phyloP scores from a whole-genome alignment of 2,797 vertebrate genomes.

The Saxicola maurus region DNA sequence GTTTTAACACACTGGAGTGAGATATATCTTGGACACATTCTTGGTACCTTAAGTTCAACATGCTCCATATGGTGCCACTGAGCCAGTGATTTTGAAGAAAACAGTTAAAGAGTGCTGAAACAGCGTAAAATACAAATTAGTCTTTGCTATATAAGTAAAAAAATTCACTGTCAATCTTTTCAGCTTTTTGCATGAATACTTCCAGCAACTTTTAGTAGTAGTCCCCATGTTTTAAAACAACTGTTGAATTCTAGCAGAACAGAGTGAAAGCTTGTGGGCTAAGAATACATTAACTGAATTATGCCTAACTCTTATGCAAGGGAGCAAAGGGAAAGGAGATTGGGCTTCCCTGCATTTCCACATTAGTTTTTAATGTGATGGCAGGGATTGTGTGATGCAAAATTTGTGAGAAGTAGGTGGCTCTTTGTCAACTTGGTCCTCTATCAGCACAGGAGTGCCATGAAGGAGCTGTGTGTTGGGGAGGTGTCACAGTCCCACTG shows the following conservation, averaged over 20 bases:
- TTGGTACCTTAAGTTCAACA: slow-evolving; percentile 71
- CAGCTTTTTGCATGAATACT: slow-evolving; percentile 41
- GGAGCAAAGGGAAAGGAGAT: not conserved
- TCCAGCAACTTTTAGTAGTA: slow-evolving; percentile 40
- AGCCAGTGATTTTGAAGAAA: slow-evolving; percentile 71
- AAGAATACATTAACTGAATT: not conserved
- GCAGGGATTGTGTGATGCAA: not conserved
- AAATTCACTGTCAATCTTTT: slow-evolving; percentile 60
- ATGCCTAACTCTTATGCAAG: not conserved
- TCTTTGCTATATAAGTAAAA: slow-evolving; percentile 56
- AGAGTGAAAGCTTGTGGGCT: not conserved
- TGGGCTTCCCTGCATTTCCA: not conserved
- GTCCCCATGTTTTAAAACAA: slow-evolving; percentile 32
- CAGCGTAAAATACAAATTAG: slow-evolving; percentile 66
- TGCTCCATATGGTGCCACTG: slow-evolving; percentile 69
- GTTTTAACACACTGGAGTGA: slow-evolving; percentile 72
- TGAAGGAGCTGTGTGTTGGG: not conserved
- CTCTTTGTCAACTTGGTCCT: not conserved
- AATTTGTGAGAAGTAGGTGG: not conserved
- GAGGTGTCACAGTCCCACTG: not conserved
- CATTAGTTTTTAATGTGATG: not conserved
- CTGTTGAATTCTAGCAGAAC: slow-evolving; percentile 17
- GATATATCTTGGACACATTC: slow-evolving; percentile 71
- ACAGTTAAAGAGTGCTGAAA: slow-evolving; percentile 64
- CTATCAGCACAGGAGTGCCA: not conserved